Conservation (phyloP, 2,113 vertebrate genomes). For the Ictalurus punctatus region DNA sequence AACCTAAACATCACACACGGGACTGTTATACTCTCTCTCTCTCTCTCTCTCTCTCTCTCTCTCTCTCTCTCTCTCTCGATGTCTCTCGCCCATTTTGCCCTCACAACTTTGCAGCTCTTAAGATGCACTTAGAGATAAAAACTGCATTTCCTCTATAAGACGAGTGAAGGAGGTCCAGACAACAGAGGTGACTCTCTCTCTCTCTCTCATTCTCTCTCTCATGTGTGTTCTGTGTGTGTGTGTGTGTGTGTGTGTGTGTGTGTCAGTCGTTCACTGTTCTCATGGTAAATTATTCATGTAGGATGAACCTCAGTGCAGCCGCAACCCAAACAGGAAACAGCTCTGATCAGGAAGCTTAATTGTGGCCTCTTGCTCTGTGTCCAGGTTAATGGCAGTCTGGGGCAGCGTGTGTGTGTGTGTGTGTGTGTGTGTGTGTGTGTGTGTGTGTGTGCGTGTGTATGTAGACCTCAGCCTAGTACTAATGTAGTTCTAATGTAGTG, state of each 20-base stretch:
- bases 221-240: background rate
- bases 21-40: slow-evolving; percentile 15
- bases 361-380: slow-evolving; percentile 42
- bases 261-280: background rate
- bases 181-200: slow-evolving; percentile 15
- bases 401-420: slow-evolving; percentile 1
- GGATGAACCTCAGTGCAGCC: slow-evolving; percentile 24
- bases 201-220: slow-evolving; percentile 22
- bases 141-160: slow-evolving; percentile 42
- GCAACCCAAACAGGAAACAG: slow-evolving; percentile 44
- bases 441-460: slow-evolving; percentile 31
- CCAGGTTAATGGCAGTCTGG: slow-evolving; percentile 34
- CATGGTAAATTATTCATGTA: slow-evolving; percentile 52
- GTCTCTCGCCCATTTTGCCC: background rate
- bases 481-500: slow-evolving; percentile 22
- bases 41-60: slow-evolving; percentile 2
- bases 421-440: slow-evolving; percentile 38
- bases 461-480: too few species aligned
- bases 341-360: slow-evolving; percentile 41
- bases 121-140: slow-evolving; percentile 51
- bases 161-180: slow-evolving; percentile 28
- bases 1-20: slow-evolving; percentile 13
- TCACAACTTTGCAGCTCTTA: slow-evolving; percentile 40
- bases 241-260: background rate
- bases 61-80: background rate